Percentiles rank a stretch among this genome's conserved stretches.
phyloP scores from a whole-genome alignment of 2,113 vertebrate species.

The Cheilinus undulatus region DNA sequence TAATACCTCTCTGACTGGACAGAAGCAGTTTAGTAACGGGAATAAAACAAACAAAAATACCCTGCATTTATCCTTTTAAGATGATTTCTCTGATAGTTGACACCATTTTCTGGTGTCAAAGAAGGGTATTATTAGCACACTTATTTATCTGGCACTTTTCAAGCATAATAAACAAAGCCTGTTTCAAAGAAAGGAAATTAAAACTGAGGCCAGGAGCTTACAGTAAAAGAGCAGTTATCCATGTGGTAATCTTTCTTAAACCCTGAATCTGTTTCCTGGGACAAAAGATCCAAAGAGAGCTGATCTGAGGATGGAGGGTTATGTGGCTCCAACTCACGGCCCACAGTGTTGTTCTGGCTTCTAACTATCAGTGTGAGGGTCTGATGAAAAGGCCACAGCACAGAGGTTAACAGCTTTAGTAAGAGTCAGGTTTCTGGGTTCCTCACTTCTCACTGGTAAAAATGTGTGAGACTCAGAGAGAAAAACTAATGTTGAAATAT shows the following conservation, averaged over 20 bases:
- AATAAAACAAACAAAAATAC: not conserved
- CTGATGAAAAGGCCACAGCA: too few relatives aligned
- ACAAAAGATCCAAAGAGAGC: not conserved
- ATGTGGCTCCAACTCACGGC: not conserved
- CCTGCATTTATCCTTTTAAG: too few relatives aligned
- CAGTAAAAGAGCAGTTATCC: not conserved
- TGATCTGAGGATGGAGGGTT: not conserved
- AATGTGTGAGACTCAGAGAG: too few relatives aligned
- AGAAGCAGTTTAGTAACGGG: constrained; percentile 10
- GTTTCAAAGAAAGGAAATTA: not conserved
- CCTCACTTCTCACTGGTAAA: too few relatives aligned
- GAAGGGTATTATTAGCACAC: not conserved
- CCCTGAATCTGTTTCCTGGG: not conserved
- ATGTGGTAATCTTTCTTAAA: not conserved
- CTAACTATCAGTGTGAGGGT: not conserved
- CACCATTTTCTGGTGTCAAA: not conserved
- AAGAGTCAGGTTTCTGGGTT: too few relatives aligned
- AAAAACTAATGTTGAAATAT: too few relatives aligned
- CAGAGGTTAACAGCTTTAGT: too few relatives aligned
- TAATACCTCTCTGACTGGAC: constrained; percentile 3
- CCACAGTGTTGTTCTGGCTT: not conserved
- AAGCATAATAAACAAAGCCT: not conserved
- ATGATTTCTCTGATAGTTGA: not conserved
- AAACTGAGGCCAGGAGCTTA: not conserved
- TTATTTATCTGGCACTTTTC: not conserved